Evolutionary conservation across 2,797 vertebrate species (phyloP).

Genomic region (Brotula barbata): DNA sequence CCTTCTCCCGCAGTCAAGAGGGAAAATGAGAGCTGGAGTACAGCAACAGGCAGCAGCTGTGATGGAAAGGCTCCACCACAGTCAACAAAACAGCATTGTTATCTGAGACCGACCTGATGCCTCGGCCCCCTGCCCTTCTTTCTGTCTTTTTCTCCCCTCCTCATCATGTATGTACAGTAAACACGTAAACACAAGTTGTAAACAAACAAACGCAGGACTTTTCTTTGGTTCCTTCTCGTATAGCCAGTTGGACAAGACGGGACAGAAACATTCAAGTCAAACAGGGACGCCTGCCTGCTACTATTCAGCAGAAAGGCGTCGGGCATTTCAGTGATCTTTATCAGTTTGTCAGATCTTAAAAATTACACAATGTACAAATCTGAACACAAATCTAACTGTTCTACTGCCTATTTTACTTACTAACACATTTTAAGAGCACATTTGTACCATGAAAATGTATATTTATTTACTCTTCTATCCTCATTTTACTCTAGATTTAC

Average conservation of each 20-base stretch:
- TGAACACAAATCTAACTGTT: too few relatives aligned
- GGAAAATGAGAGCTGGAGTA: constrained; percentile 22
- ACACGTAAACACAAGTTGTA: constrained; percentile 12
- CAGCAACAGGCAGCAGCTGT: constrained; percentile 59
- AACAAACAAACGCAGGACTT: constrained; percentile 16
- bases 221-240: constrained; percentile 10
- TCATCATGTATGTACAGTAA: constrained; percentile 19
- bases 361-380: too few relatives aligned
- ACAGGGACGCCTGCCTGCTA: too few relatives aligned
- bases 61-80: constrained; percentile 42
- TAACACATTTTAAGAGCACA: neutral
- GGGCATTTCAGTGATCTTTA: too few relatives aligned
- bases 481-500: neutral
- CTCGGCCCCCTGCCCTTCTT: constrained; percentile 6
- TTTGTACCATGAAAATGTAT: constrained; percentile 4
- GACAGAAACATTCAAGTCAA: neutral
- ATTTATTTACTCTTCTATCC: constrained; percentile 15
- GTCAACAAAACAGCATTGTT: constrained; percentile 56
- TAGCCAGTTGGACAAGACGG: constrained; percentile 2
- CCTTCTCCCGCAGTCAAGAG: neutral
- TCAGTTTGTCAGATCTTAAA: too few relatives aligned
- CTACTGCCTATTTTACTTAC: too few relatives aligned
- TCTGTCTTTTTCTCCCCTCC: constrained; percentile 12
- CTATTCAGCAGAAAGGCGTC: too few relatives aligned
- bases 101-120: constrained; percentile 49